Conservation (phyloP, 64 coral and sea anemone species). For the Actinia equina region DNA sequence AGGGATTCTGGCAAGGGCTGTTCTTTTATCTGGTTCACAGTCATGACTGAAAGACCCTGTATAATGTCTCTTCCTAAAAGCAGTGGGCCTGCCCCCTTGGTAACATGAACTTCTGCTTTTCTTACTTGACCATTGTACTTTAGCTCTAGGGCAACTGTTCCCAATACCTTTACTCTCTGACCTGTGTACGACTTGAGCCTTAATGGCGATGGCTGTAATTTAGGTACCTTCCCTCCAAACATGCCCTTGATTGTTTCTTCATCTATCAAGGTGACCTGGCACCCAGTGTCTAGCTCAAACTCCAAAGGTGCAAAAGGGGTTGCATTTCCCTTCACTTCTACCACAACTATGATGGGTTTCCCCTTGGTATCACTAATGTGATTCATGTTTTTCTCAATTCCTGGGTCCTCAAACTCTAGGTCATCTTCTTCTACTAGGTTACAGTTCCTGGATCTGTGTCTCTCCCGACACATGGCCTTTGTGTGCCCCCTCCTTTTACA, state of each 20-base stretch:
- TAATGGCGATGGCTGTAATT: neutral
- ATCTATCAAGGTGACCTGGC: neutral
- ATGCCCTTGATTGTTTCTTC: neutral
- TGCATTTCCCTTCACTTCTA: too few relatives aligned
- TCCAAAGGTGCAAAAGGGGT: neutral
- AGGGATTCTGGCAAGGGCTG: too few relatives aligned
- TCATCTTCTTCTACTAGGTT: neutral
- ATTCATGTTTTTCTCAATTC: neutral
- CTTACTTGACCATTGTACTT: neutral
- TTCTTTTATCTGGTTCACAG: neutral
- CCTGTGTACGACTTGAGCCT: neutral
- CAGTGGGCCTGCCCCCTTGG: neutral
- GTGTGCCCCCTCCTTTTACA: too few relatives aligned
- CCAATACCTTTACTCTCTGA: neutral
- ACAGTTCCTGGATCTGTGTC: neutral
- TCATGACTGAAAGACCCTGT: neutral
- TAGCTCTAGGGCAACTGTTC: neutral
- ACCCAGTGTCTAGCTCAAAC: neutral
- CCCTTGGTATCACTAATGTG: neutral
- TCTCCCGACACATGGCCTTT: neutral
- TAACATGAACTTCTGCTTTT: neutral
- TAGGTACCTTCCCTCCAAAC: neutral
- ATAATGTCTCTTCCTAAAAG: neutral
- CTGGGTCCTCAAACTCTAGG: neutral
- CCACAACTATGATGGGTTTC: too few relatives aligned